Evolutionary conservation across 2,113 vertebrate genomes (phyloP).

Genomic region (Leucoraja erinaceus): DNA sequence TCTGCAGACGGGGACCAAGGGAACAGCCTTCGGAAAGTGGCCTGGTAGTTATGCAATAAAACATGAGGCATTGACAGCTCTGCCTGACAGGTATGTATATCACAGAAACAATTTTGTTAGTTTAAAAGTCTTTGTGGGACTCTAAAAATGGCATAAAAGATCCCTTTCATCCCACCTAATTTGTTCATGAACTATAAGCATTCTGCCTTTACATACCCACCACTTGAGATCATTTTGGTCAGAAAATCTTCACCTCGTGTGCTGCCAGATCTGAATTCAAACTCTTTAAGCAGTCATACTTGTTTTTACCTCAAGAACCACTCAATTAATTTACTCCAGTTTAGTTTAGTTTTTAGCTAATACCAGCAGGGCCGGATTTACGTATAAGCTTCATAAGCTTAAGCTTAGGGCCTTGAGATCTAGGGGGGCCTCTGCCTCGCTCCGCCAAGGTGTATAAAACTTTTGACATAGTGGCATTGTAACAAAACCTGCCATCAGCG

Average conservation of each 20-base stretch:
- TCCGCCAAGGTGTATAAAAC: no score
- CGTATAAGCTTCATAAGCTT: no score
- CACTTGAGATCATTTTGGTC: neutral
- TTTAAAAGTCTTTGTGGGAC: neutral
- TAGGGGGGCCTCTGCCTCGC: no score
- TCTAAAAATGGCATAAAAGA: neutral
- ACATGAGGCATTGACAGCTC: no score
- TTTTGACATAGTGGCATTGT: no score
- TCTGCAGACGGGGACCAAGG: no score
- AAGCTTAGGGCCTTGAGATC: no score
- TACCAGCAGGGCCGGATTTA: no score
- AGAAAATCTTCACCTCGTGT: neutral
- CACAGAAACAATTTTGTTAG: neutral
- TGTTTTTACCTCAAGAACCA: neutral
- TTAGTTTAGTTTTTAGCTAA: neutral
- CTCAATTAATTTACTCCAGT: neutral
- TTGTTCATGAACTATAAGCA: neutral
- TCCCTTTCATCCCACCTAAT: neutral
- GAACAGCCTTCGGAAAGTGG: no score
- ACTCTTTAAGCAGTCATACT: neutral
- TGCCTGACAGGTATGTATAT: neutral
- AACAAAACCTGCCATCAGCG: no score
- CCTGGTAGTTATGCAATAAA: no score
- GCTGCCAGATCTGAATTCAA: neutral
- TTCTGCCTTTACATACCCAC: neutral